Evolutionary conservation across 2,797 vertebrate species (phyloP).

Genomic region (Hydrocynus forskahlii): DNA sequence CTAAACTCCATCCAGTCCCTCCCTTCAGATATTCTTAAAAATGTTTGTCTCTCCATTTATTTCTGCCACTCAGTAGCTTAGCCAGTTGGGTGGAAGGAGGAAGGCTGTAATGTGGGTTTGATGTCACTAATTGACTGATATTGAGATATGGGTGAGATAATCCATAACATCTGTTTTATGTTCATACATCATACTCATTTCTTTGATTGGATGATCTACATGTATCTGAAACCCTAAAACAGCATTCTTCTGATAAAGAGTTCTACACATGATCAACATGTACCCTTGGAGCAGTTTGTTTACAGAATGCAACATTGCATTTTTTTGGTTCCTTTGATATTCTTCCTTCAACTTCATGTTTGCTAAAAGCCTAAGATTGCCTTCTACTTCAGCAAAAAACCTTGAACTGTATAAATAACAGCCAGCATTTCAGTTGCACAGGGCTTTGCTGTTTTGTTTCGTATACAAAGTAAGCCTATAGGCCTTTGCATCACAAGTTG

Average conservation of each 20-base stretch:
- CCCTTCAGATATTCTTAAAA: background rate
- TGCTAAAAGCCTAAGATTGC: background rate
- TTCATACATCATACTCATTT: too few species aligned
- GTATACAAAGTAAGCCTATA: background rate
- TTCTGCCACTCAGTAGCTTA: background rate
- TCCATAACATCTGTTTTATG: background rate
- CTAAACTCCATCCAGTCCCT: background rate
- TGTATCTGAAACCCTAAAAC: too few species aligned
- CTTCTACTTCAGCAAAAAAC: background rate
- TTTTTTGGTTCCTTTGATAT: too few species aligned
- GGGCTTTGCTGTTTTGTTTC: background rate
- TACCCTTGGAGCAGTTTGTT: too few species aligned
- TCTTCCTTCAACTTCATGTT: too few species aligned
- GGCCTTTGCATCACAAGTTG: background rate
- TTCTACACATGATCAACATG: too few species aligned
- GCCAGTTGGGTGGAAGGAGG: background rate
- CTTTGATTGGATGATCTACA: too few species aligned
- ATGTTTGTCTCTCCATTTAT: background rate
- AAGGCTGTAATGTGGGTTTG: background rate
- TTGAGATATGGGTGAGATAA: slow-evolving; percentile 1
- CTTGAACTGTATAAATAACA: background rate
- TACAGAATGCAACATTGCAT: too few species aligned
- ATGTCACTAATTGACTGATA: background rate
- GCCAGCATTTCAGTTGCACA: background rate
- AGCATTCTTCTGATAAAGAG: too few species aligned